Evolutionary conservation across 2,797 vertebrate species (phyloP).

Genomic region (Micropoecilia bifurca): DNA sequence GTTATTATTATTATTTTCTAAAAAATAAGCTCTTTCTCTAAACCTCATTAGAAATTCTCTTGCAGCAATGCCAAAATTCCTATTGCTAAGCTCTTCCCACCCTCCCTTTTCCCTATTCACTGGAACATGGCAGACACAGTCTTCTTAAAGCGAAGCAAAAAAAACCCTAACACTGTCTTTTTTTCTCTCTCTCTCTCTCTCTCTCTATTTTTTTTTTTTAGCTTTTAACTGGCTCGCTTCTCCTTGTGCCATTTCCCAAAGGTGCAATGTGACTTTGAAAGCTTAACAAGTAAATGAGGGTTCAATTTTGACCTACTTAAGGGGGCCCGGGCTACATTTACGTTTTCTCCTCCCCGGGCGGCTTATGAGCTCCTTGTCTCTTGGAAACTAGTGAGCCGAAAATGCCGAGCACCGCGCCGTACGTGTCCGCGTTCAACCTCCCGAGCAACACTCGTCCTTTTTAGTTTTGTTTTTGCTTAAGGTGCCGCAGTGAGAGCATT

Average conservation of each 20-base stretch:
- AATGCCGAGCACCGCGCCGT: conserved; percentile 51
- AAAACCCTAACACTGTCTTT: conserved; percentile 47
- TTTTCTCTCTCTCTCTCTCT: conserved; percentile 18
- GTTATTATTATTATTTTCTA: conserved; percentile 16
- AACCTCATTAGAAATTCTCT: conserved; percentile 82
- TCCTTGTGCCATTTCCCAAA: conserved; percentile 66
- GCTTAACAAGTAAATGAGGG: conserved; percentile 67
- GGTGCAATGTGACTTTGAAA: conserved; percentile 77
- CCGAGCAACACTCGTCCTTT: conserved; percentile 40
- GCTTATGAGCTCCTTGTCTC: conserved; percentile 59
- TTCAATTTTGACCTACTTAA: conserved; percentile 71
- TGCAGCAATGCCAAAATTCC: conserved; percentile 79
- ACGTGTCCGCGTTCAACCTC: conserved; percentile 52
- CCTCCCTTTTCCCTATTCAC: conserved; percentile 64
- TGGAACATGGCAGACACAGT: conserved; percentile 73
- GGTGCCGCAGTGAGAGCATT: conserved; percentile 76
- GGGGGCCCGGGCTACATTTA: conserved; percentile 60
- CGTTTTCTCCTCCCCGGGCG: conserved; percentile 37
- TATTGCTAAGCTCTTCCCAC: conserved; percentile 60
- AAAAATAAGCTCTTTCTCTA: conserved; percentile 77
- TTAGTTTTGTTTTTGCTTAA: conserved; percentile 67
- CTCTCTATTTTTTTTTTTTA: conserved; percentile 43
- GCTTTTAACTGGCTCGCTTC: conserved; percentile 71
- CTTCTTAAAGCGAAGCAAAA: conserved; percentile 65
- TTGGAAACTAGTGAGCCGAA: conserved; percentile 59